Evolutionary conservation across 2,113 vertebrate genomes (phyloP), one percentile per base, ranked within the genome.

Genomic region (Gobiocypris rarus): DNA sequence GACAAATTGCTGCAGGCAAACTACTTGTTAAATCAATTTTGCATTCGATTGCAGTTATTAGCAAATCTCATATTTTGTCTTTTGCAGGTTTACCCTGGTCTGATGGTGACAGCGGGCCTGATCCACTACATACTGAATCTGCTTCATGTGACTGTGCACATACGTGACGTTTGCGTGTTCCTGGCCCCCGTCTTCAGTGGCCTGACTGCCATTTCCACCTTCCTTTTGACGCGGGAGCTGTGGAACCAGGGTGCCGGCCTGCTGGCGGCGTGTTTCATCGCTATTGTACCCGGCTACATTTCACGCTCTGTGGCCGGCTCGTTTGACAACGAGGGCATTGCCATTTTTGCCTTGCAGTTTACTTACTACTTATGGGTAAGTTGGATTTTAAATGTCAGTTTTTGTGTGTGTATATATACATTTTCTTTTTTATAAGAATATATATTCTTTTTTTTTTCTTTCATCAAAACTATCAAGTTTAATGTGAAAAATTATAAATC

Each of bases 281-380:
- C 98, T 91, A 98, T 99, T 86, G 98, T 99, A 43, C 98, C 98
- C 26, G 98, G 98, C 77, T 99, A 99, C 87, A 99, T 99, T 95
- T 99, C 98, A 77, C 96, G 97, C 89, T 99, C 98, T 0, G 98
- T 99, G 65, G 98, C 98, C 13, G 98, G 98, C 86, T 99, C 98
- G 2, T 99, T 99, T 88, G 98, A 99, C 95, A 99, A 99, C 67
- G 98, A 99, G 94, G 98, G 98, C 93, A 99, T 99, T 86, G 98
- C 98, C 90, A 99, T 99, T 94, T 99, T 99, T 91, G 98, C 98
- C 88, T 95, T 99, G 92, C 98, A 99, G 91, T 99, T 99, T 94
- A 99, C 98, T 81, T 99, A 99, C 94, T 99, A 98, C 91, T 96
- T 99, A 89, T 99, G 98, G 98, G 98, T 99, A 93, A 96, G 96